Percentiles rank a stretch among this genome's conserved stretches.
These are phyloP conservation scores for Subanguina moxae DNA, from an alignment of 1,140 invertebrate genomes.

Conservation along the genomic window DNA sequence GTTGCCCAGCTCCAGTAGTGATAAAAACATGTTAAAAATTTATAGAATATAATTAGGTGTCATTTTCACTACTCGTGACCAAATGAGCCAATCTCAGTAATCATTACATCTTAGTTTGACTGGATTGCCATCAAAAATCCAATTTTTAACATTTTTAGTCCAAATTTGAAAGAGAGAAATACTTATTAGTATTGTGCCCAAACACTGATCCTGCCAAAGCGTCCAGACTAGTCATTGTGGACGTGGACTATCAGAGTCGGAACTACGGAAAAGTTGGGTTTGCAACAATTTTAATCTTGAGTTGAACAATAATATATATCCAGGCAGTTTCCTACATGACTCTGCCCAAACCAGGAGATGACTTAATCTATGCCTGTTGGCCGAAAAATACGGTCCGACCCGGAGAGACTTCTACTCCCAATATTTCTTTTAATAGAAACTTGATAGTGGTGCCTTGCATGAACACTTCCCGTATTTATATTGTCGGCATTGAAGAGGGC, in stretches of 20 bases:
- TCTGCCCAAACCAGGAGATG: slow-evolving; percentile 25
- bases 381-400: slow-evolving; percentile 5
- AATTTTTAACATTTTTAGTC: slow-evolving; percentile 32
- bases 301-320: not conserved
- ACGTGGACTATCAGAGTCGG: slow-evolving; percentile 39
- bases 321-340: slow-evolving; percentile 22
- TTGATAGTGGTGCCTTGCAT: slow-evolving; percentile 36
- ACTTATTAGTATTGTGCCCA: slow-evolving; percentile 33
- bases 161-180: slow-evolving; percentile 38
- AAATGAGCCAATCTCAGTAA: too few species aligned
- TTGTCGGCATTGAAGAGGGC: slow-evolving; percentile 31
- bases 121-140: too few species aligned
- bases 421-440: not conserved
- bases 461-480: slow-evolving; percentile 38
- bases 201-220: slow-evolving; percentile 22
- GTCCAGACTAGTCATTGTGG: slow-evolving; percentile 27
- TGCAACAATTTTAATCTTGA: slow-evolving; percentile 1
- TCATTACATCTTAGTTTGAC: too few species aligned
- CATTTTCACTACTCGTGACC: too few species aligned
- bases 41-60: too few species aligned
- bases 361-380: slow-evolving; percentile 32
- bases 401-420: slow-evolving; percentile 14
- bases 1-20: too few species aligned
- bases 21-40: too few species aligned
- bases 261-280: slow-evolving; percentile 37